Evolutionary conservation across 1,140 invertebrate genomes (phyloP), one percentile per base, ranked within the genome.

Genomic region (Euwallacea similis): DNA sequence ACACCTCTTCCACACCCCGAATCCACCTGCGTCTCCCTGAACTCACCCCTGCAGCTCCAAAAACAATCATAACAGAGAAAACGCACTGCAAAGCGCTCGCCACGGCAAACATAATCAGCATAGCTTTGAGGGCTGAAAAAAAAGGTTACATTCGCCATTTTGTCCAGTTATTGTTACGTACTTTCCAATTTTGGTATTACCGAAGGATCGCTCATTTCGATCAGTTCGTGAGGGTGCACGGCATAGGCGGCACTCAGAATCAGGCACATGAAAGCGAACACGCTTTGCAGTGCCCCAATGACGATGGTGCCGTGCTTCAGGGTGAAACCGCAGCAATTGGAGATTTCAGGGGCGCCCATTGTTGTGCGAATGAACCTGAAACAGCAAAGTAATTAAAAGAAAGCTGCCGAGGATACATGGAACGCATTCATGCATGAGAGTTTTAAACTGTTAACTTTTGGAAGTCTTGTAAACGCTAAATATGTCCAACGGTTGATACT

Each of bases 11-110:
- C 21, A 33, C 21, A 33, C 21, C 21, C 21, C 21, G 21, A 33
- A 33, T 33, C 21, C 21, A 1, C 21, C 21, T 33, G 21, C 21
- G 4, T 2, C 21, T 4, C 21, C 21, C 21, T 33, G 21, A n/a
- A 78, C 78, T 79, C 72, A 80, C 79, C 47, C 77, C 76, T 58
- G 76, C 77, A 55, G 79, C 78, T 55, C 75, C 79, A 61, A 80
- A 80, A 43, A 80, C 78, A 7, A 80, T 42, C 21, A 78, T 62
- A 59, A 80, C 79, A 6, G 79, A 80, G 42, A 79, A 76, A 15
- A 78, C 55, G 58, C 77, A 79, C 42, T 78, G 76, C 7, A 80
- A 15, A 15, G 73, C 79, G 60, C 76, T 78, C 4, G 71, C 73
- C 7, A 77, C 62, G n/a, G 76, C 69, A 58, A 79, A 76, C n/a